Evolutionary conservation across 2,888 invertebrate species (phyloP), one percentile per base, ranked within the genome.

Genomic region (Cephus runcator): DNA sequence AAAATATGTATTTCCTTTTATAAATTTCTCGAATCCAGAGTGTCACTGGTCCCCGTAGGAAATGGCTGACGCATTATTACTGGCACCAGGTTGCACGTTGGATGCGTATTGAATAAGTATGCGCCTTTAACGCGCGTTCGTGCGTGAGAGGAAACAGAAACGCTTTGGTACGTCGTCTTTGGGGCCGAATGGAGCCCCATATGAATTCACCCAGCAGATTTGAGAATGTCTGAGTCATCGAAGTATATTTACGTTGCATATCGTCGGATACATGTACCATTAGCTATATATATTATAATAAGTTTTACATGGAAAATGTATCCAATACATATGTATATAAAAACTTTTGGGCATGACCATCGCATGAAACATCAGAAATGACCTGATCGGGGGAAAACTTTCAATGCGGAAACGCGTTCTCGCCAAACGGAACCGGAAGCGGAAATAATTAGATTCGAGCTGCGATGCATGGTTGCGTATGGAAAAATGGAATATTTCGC

Each of bases 81-180:
- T 71, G 34, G 31, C 71, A 71, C 71, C 71, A 71, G 33, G 71
- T 23, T 34, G 74, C 34, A 74, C 78, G 69, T 76, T 76, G 76
- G 71, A 71, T 75, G 77, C 74, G 77, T 56, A 73, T 75, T 77
- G 77, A 75, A 80, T 79, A 80, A 40, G 75, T 79, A 77, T 79
- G 75, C 40, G 40, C 74, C 75, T 73, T 73, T 78, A 75, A 75
- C 74, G 79, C 75, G 74, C 36, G 68, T 68, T 76, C 74, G 76
- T 76, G 79, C 79, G 81, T 82, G 81, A 81, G 83, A 80, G 77
- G 82, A 82, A 83, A 81, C 80, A 78, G 81, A 79, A 82, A 80
- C 35, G 35, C 23, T n/a, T 33, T 71, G 71, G 31, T 33, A 34
- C 23, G 34, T 71, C 31, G 31, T 71, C 71, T 31, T 30, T 34